phyloP scores from a whole-genome alignment of 2,113 vertebrate genomes.

The Rallus limicola region DNA sequence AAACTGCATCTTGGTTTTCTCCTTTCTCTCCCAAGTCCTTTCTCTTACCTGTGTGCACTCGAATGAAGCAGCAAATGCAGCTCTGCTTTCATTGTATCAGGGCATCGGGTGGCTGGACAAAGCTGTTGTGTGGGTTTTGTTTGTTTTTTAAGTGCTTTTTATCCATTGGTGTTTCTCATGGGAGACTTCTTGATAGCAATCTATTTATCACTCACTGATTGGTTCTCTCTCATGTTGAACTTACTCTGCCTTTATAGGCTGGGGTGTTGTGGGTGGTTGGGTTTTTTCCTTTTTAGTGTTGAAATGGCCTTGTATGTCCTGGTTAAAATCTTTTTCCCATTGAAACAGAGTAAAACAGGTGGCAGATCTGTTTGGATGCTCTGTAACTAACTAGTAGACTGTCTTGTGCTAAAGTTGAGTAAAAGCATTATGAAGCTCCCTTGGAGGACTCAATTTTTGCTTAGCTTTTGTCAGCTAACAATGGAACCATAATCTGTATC shows the following conservation, averaged over 20 bases:
- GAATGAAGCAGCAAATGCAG: neutral
- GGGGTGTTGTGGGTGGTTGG: neutral
- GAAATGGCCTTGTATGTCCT: neutral
- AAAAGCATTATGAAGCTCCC: neutral
- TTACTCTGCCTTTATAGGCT: neutral
- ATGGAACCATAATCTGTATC: neutral
- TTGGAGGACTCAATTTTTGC: neutral
- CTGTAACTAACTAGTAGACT: neutral
- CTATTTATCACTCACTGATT: neutral
- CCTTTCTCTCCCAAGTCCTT: neutral
- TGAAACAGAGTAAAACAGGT: neutral
- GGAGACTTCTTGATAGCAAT: neutral
- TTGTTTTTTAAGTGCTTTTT: neutral
- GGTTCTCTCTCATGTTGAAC: neutral
- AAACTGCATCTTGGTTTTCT: neutral
- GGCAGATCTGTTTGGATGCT: neutral
- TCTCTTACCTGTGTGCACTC: neutral
- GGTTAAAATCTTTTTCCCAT: neutral
- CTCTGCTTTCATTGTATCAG: neutral
- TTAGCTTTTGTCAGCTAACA: constrained; percentile 18
- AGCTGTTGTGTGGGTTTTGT: neutral
- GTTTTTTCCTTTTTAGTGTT: neutral
- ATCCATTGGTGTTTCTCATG: neutral
- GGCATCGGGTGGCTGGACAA: neutral
- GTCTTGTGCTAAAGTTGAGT: neutral